Conservation (phyloP, 2,797 vertebrate genomes). For the Pteronotus mesoamericanus region DNA sequence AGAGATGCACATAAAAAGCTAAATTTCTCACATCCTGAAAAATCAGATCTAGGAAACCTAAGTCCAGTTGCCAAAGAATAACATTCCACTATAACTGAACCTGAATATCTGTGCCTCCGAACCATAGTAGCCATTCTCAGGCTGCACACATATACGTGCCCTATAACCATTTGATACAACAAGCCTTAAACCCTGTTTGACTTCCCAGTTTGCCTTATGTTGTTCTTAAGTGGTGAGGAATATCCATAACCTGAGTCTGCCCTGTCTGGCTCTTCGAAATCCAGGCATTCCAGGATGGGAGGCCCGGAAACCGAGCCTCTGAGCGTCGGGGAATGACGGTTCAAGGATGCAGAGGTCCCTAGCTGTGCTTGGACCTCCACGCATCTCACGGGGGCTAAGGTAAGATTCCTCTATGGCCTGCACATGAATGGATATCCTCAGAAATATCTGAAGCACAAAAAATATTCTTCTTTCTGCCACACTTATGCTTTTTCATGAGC, state of each 20-base stretch:
- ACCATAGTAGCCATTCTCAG: neutral
- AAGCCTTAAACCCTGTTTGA: neutral
- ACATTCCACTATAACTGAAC: neutral
- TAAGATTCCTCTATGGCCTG: neutral
- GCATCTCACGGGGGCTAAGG: neutral
- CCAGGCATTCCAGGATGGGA: neutral
- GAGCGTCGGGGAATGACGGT: neutral
- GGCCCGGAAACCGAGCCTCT: neutral
- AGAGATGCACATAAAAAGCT: neutral
- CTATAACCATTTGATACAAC: neutral
- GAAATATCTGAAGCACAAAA: neutral
- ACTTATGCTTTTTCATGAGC: neutral
- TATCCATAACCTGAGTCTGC: neutral
- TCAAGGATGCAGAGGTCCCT: neutral
- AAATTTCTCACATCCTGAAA: neutral
- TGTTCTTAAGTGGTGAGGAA: neutral
- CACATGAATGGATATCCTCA: neutral
- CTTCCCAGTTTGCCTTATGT: neutral
- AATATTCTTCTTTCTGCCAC: neutral
- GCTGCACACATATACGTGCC: neutral
- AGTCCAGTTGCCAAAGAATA: neutral
- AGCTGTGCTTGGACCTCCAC: neutral
- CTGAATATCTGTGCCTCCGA: accelerated
- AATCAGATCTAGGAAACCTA: neutral
- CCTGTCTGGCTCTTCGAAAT: neutral